Evolutionary conservation across 2,113 vertebrate genomes (phyloP).

Genomic region (Dipodomys stephensi): DNA sequence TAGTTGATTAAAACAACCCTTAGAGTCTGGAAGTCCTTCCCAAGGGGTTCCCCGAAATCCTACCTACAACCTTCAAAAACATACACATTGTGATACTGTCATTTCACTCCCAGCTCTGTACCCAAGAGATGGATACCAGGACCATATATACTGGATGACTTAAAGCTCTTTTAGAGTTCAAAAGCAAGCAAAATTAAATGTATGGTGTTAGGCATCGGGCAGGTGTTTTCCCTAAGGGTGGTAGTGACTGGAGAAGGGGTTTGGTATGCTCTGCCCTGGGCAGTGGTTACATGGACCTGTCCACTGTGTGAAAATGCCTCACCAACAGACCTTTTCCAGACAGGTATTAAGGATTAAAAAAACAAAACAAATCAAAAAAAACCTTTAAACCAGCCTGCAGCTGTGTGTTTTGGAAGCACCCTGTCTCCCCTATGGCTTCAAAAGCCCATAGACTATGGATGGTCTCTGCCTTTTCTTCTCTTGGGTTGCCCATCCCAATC

Average conservation of each 20-base stretch:
- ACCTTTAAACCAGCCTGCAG: not conserved
- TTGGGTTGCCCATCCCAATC: not conserved
- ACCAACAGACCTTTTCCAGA: not conserved
- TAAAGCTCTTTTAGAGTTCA: not conserved
- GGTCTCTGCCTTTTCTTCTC: not conserved
- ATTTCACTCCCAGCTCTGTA: not conserved
- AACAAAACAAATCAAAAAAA: not conserved
- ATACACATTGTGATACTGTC: fast-evolving
- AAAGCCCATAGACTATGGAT: not conserved
- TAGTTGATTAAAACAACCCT: not conserved
- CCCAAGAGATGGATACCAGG: fast-evolving
- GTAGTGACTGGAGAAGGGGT: too few relatives aligned
- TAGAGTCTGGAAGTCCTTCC: not conserved
- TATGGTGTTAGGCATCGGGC: not conserved
- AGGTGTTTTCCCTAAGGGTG: not conserved
- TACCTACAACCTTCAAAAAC: not conserved
- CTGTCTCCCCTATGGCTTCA: not conserved
- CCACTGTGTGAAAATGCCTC: not conserved
- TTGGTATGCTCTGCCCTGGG: too few relatives aligned
- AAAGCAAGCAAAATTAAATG: not conserved
- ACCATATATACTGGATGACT: not conserved
- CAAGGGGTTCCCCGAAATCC: not conserved
- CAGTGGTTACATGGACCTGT: not conserved
- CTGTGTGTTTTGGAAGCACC: not conserved
- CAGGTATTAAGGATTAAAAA: not conserved